Evolutionary conservation across 1,140 invertebrate genomes (phyloP).

Genomic region (Armadillidium nasatum): DNA sequence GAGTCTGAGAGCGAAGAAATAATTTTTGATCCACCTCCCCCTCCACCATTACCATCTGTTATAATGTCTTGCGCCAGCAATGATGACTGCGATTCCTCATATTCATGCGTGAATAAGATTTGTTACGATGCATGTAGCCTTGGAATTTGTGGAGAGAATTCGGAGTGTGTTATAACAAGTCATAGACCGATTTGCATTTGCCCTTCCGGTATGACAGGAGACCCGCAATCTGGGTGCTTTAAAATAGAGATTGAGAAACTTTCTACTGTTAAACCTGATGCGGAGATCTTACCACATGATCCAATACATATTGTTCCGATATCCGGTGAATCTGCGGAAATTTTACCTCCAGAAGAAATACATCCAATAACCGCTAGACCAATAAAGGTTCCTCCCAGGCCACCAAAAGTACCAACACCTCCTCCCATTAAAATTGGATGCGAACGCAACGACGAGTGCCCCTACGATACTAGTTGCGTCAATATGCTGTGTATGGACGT

Average conservation of each 20-base stretch:
- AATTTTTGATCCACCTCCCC: conserved; percentile 9
- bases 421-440: conserved; percentile 59
- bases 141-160: conserved; percentile 49
- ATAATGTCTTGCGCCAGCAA: conserved; percentile 33
- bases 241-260: conserved; percentile 27
- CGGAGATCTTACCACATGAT: conserved; percentile 10
- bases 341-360: not conserved
- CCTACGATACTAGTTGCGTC: conserved; percentile 63
- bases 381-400: not conserved
- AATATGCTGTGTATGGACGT: conserved; percentile 68
- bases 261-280: conserved; percentile 48
- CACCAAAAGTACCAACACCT: conserved; percentile 16
- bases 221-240: conserved; percentile 42
- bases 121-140: conserved; percentile 38
- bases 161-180: conserved; percentile 53
- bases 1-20: not conserved
- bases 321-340: not conserved
- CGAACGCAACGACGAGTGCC: conserved; percentile 64
- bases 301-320: conserved; percentile 22
- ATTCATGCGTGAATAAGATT: conserved; percentile 37
- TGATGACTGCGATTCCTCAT: conserved; percentile 37
- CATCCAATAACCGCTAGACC: conserved; percentile 46
- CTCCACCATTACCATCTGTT: conserved; percentile 25
- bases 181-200: conserved; percentile 45
- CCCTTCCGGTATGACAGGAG: conserved; percentile 41